phyloP scores from a whole-genome alignment of 1,140 invertebrate genomes.

The Drosophila sproati region DNA sequence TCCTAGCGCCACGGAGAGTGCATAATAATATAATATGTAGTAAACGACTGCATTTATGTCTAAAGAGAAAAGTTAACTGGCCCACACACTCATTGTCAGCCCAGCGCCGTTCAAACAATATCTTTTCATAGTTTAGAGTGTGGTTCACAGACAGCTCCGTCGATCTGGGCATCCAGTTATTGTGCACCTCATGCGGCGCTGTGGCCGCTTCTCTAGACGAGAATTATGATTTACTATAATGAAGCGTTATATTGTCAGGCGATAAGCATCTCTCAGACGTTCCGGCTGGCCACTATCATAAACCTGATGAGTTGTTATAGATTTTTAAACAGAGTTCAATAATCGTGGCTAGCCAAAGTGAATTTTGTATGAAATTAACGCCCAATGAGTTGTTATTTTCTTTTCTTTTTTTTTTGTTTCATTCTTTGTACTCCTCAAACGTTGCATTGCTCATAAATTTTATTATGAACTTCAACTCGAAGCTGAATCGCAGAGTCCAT shows the following conservation, averaged over 20 bases:
- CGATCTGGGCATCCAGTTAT: conserved; percentile 27
- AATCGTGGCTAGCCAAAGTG: conserved; percentile 53
- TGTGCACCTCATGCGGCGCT: conserved; percentile 56
- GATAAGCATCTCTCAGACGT: conserved; percentile 65
- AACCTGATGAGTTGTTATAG: conserved; percentile 82
- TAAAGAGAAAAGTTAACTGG: conserved; percentile 64
- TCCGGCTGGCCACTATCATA: conserved; percentile 46
- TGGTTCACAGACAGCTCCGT: conserved; percentile 48
- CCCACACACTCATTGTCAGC: conserved; percentile 71
- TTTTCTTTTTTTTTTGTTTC: conserved; percentile 38
- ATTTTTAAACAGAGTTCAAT: conserved; percentile 77
- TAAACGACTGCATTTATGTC: conserved; percentile 77
- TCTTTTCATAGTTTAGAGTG: conserved; percentile 76
- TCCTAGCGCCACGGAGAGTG: conserved; percentile 44
- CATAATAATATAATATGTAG: conserved; percentile 70
- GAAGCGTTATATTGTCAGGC: conserved; percentile 72
- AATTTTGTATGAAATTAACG: conserved; percentile 48
- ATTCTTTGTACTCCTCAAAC: conserved; percentile 4
- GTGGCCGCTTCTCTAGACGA: conserved; percentile 38
- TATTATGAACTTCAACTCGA: conserved; percentile 71
- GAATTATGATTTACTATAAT: conserved; percentile 82
- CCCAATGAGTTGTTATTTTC: conserved; percentile 45
- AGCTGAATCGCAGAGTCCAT: conserved; percentile 10
- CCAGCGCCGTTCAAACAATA: conserved; percentile 58
- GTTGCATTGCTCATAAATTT: conserved; percentile 78